Conservation (phyloP, 2,113 vertebrate species). For the Prionailurus bengalensis region DNA sequence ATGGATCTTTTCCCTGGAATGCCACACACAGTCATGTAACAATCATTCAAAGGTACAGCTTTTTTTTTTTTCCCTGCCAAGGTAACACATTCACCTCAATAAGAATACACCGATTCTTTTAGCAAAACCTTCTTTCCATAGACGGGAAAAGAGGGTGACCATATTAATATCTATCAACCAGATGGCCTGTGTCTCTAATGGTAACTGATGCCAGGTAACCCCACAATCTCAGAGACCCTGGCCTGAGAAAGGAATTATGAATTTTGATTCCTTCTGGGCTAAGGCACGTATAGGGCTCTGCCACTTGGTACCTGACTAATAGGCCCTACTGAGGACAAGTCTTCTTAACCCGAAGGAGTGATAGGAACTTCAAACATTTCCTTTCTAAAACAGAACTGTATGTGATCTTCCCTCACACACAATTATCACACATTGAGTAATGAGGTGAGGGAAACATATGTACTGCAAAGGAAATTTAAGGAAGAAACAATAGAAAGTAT, state of each 20-base stretch:
- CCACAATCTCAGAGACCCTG: neutral
- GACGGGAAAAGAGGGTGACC: neutral
- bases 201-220: neutral
- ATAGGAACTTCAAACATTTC: neutral
- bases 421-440: neutral
- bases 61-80: neutral
- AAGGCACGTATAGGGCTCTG: neutral
- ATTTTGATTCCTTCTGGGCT: neutral
- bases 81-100: neutral
- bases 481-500: slow-evolving; percentile 54
- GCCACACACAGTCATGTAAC: neutral
- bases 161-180: neutral
- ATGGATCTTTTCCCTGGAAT: slow-evolving; percentile 29
- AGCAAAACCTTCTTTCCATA: neutral
- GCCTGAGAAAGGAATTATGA: neutral
- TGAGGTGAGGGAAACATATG: neutral
- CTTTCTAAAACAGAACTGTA: neutral
- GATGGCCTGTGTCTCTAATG: neutral
- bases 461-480: neutral
- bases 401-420: neutral
- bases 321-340: neutral
- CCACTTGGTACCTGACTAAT: neutral
- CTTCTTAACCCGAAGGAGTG: neutral
- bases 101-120: neutral
- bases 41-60: neutral